These are phyloP conservation scores for Psettodes erumei DNA, from an alignment of 2,113 vertebrate genomes.

Conservation along the genomic window DNA sequence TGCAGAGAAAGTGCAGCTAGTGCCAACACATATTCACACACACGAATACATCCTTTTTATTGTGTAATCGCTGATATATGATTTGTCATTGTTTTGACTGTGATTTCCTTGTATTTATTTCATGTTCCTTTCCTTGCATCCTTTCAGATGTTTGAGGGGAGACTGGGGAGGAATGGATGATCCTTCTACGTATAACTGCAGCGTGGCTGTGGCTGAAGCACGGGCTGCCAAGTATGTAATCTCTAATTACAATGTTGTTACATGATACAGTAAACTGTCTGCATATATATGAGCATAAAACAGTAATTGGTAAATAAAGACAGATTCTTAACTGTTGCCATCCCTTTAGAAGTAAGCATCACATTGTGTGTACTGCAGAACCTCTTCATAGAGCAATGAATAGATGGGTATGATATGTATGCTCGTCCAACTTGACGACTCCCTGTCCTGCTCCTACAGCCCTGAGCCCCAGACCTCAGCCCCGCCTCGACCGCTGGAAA, in stretches of 20 bases:
- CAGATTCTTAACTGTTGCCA: not conserved
- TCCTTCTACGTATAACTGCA: slow-evolving; percentile 84
- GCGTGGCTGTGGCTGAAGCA: slow-evolving; percentile 86
- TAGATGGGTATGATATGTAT: not conserved
- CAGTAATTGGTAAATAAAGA: too few relatives aligned
- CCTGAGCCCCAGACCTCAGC: slow-evolving; percentile 83
- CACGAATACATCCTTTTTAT: not conserved
- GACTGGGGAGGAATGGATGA: slow-evolving; percentile 89
- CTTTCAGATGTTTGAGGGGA: slow-evolving; percentile 88
- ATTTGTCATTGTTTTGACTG: not conserved
- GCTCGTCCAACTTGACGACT: not conserved
- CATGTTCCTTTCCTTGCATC: not conserved
- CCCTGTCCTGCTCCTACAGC: slow-evolving; percentile 49
- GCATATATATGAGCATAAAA: too few relatives aligned
- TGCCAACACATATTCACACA: not conserved
- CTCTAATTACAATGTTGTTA: not conserved
- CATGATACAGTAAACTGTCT: not conserved
- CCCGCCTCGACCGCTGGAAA: slow-evolving; percentile 80
- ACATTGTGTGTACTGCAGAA: not conserved
- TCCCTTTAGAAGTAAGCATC: not conserved
- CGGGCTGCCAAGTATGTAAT: slow-evolving; percentile 80
- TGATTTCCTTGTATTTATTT: not conserved
- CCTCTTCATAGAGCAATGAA: not conserved
- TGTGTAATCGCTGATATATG: not conserved
- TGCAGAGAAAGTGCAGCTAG: not conserved